phyloP scores from a whole-genome alignment of 2,888 invertebrate species.

The Drosophila kambysellisi region DNA sequence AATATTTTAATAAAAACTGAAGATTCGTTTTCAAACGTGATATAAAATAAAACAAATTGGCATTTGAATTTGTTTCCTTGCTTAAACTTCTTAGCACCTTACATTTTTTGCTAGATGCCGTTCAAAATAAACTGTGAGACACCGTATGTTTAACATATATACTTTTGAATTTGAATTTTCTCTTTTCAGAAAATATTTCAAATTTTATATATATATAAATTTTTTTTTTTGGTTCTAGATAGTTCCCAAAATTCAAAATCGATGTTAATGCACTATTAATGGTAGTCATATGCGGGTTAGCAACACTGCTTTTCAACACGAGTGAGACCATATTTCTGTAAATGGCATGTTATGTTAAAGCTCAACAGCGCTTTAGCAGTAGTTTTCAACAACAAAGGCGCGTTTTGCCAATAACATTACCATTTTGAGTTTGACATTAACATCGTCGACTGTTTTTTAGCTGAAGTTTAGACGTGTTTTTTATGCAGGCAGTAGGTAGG shows the following conservation, averaged over 20 bases:
- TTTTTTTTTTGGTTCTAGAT: not conserved
- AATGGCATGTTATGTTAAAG: conserved; percentile 2
- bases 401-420: conserved; percentile 33
- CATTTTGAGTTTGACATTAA: conserved; percentile 44
- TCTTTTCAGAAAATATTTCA: not conserved
- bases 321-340: conserved; percentile 9
- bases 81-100: too few species aligned
- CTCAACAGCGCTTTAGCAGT: conserved; percentile 4
- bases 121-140: too few species aligned
- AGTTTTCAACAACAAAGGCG: conserved; percentile 16
- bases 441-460: conserved; percentile 35
- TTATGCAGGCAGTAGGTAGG: conserved; percentile 43
- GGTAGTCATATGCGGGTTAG: not conserved
- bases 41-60: too few species aligned
- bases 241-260: not conserved
- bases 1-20: too few species aligned
- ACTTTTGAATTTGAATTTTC: not conserved
- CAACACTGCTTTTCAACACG: conserved; percentile 20
- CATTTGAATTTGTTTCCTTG: too few species aligned
- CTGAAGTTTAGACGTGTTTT: conserved; percentile 53
- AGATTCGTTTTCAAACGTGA: too few species aligned
- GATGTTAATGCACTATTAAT: not conserved
- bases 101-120: too few species aligned
- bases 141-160: not conserved
- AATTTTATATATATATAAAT: not conserved